Evolutionary conservation across 2,113 vertebrate genomes (phyloP).

Genomic region (Percopsis transmontana): DNA sequence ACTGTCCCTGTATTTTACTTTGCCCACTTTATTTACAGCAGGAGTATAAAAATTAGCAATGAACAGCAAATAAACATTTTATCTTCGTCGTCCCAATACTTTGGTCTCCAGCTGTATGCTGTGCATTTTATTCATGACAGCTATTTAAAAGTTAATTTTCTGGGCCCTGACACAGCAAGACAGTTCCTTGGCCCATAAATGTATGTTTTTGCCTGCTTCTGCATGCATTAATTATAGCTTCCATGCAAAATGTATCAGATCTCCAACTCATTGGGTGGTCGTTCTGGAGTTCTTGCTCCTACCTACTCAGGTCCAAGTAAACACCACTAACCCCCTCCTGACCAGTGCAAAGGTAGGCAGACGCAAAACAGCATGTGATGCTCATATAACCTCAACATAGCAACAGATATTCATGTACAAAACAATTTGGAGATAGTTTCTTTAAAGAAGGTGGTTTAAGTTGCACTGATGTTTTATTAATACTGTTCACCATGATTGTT

Average conservation of each 20-base stretch:
- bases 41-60: slow-evolving; percentile 51
- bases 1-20: background rate
- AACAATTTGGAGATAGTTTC: no score
- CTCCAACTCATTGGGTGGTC: slow-evolving; percentile 53
- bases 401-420: no score
- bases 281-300: slow-evolving; percentile 23
- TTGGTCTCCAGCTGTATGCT: slow-evolving; percentile 30
- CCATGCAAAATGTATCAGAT: slow-evolving; percentile 72
- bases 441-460: no score
- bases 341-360: background rate
- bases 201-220: slow-evolving; percentile 38
- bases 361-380: slow-evolving; percentile 28
- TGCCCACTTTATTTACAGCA: slow-evolving; percentile 41
- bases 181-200: slow-evolving; percentile 38
- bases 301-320: slow-evolving; percentile 6
- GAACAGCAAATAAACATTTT: slow-evolving; percentile 48
- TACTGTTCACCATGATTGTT: no score
- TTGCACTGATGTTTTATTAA: no score
- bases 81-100: slow-evolving; percentile 34
- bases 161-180: slow-evolving; percentile 36
- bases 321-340: background rate
- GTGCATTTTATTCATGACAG: slow-evolving; percentile 37
- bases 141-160: slow-evolving; percentile 46
- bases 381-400: slow-evolving; percentile 5
- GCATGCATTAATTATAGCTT: slow-evolving; percentile 69